Evolutionary conservation across 1,140 invertebrate genomes (phyloP), one percentile per base, ranked within the genome.

Genomic region (Mylabris phalerata): DNA sequence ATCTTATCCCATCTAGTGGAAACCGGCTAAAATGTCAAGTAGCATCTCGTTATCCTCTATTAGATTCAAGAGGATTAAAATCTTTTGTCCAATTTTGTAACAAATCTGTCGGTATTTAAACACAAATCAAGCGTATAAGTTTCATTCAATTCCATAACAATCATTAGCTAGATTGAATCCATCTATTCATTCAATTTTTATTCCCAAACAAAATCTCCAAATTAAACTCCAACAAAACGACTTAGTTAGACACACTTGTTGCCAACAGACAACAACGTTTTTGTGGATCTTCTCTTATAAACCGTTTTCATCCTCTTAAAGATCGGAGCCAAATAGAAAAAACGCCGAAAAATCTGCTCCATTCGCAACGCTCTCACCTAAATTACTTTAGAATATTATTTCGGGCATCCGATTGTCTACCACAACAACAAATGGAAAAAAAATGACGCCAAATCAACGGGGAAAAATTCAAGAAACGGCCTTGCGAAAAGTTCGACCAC

Each of bases 401-500:
- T 32, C 19, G 32, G 4, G 32, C 4, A 32, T 32, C 32, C 32
- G 32, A 32, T 32, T 32, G 32, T 32, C 32, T 32, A 32, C 32
- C 2, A 32, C 7, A 32, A 7, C 32, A 32, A 32, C 32, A 32
- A 32, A 32, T 32, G 4, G 7, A 32, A 32, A 32, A 55, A 60
- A 60, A 55, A 55, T 38, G 47, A 43, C 19, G 19, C 19, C 19
- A 32, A 32, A 32, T 5, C 4, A 32, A 32, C 32, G 4, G 7
- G 7, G 7, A 32, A 5, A 32, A 32, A 32, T 5, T 32, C 32
- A 5, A 4, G 32, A 32, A 32, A 59, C 61, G 61, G 42, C 61
- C 61, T 63, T 63, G 61, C 46, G 44, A 43, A 48, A 44, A 13
- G 32, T 32, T 32, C 19, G 60, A 48, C 61, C 61, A 63, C 61